Evolutionary conservation across 1,140 invertebrate genomes (phyloP).

Genomic region (Caerostris extrusa): DNA sequence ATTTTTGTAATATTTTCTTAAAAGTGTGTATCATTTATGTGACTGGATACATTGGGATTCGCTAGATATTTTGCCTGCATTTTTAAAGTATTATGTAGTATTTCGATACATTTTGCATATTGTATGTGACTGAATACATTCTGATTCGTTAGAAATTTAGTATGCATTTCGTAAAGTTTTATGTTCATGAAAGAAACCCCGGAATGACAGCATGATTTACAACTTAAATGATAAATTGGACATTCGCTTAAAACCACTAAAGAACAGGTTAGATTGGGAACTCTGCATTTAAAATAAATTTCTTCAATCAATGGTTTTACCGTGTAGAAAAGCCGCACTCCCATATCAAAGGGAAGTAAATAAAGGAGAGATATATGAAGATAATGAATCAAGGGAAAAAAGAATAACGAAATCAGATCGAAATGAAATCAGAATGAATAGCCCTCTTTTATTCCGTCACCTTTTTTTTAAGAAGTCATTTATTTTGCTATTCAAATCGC

Average conservation of each 20-base stretch:
- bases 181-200: too few species aligned
- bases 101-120: too few species aligned
- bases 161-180: too few species aligned
- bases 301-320: background rate
- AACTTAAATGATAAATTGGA: slow-evolving; percentile 57
- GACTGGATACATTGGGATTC: too few species aligned
- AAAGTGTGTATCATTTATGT: too few species aligned
- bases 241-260: slow-evolving; percentile 11
- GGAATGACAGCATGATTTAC: slow-evolving; percentile 44
- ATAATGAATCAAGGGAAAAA: slow-evolving; percentile 20
- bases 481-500: slow-evolving; percentile 37
- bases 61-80: too few species aligned
- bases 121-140: too few species aligned
- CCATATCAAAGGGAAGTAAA: background rate
- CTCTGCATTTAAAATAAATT: slow-evolving; percentile 34
- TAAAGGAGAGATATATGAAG: background rate
- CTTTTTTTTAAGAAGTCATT: slow-evolving; percentile 1
- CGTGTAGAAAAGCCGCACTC: background rate
- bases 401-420: background rate
- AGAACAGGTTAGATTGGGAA: slow-evolving; percentile 29
- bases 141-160: too few species aligned
- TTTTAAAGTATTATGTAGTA: too few species aligned
- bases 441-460: background rate
- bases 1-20: too few species aligned
- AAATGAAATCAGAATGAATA: slow-evolving; percentile 34